Conservation (phyloP, 2,888 invertebrate species). For the Pantelozetes paolii region DNA sequence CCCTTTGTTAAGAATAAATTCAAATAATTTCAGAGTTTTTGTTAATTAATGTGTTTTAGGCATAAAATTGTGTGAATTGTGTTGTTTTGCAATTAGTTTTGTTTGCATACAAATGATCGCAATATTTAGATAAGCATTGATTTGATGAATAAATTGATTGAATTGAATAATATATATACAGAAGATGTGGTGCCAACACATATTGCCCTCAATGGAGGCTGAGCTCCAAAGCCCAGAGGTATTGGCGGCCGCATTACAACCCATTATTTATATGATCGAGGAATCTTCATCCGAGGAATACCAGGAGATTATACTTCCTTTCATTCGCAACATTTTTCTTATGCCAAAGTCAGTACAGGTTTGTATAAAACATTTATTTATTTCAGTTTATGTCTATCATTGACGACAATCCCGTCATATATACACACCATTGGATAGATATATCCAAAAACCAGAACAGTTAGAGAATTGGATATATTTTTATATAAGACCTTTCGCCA, state of each 20-base stretch:
- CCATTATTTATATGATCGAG: constrained; percentile 75
- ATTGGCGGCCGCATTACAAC: constrained; percentile 75
- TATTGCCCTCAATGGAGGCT: constrained; percentile 80
- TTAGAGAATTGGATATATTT: constrained; percentile 11
- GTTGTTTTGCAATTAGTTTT: background rate
- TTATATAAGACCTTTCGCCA: background rate
- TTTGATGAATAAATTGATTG: background rate
- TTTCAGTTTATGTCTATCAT: background rate
- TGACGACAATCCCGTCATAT: no score
- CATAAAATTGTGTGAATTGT: background rate
- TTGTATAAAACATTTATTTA: constrained; percentile 32
- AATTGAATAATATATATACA: constrained; percentile 53
- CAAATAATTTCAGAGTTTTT: background rate
- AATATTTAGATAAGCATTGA: background rate
- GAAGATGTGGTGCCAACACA: constrained; percentile 93
- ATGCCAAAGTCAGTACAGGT: constrained; percentile 59
- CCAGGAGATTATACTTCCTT: constrained; percentile 72
- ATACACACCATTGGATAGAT: no score
- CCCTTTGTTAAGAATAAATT: no score
- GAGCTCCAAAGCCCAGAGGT: constrained; percentile 82
- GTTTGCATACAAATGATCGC: constrained; percentile 1
- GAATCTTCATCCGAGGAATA: constrained; percentile 74
- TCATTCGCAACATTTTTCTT: constrained; percentile 54
- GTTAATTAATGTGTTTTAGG: background rate
- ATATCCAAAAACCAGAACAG: no score